Conservation (phyloP, 2,797 vertebrate genomes). For the Holocentrus rufus region DNA sequence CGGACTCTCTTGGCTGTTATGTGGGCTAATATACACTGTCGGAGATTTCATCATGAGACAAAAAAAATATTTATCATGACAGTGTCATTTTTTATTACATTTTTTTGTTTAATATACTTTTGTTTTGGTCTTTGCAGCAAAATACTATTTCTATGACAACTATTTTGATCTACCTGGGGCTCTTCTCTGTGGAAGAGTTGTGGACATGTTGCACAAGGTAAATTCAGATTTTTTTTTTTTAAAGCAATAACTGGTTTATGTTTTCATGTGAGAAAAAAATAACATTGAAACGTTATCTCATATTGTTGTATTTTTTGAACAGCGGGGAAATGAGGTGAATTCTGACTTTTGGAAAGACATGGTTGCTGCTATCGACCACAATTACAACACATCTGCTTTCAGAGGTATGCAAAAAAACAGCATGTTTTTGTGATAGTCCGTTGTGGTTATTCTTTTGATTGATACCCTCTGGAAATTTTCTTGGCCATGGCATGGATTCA, state of each 20-base stretch:
- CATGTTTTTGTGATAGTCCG: neutral
- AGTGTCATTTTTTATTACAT: neutral
- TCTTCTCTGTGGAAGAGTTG: constrained; percentile 90
- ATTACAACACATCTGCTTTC: constrained; percentile 96
- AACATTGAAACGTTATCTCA: constrained; percentile 23
- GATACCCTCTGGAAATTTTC: too few species aligned
- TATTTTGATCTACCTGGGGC: constrained; percentile 96
- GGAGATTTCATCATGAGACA: neutral
- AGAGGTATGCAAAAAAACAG: constrained; percentile 85
- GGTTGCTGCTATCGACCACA: constrained; percentile 92
- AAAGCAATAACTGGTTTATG: neutral
- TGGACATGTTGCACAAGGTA: constrained; percentile 92
- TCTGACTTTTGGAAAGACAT: constrained; percentile 97
- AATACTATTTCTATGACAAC: constrained; percentile 97
- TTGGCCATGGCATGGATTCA: neutral
- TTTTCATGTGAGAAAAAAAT: neutral
- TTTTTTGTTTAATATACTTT: constrained; percentile 18
- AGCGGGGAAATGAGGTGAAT: constrained; percentile 87
- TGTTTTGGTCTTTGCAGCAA: constrained; percentile 82
- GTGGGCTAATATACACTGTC: neutral
- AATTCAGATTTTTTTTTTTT: constrained; percentile 37
- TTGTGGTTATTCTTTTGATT: constrained; percentile 8
- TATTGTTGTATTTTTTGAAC: constrained; percentile 50
- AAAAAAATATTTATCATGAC: neutral
- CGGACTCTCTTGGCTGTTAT: neutral